Conservation (phyloP, 64 coral and sea anemone species). For the Acropora yongei region DNA sequence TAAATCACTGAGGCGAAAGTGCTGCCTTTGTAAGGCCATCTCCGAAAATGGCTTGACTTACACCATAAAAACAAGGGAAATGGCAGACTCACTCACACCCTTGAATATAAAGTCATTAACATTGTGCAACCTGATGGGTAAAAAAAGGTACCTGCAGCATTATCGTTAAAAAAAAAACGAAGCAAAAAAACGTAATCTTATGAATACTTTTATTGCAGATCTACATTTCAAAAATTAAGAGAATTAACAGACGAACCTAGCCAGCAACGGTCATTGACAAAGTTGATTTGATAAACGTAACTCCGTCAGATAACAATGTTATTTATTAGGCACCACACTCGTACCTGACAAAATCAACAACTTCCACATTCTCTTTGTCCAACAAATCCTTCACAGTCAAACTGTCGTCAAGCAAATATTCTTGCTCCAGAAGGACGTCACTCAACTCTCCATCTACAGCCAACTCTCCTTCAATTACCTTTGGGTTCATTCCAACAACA, state of each 20-base stretch:
- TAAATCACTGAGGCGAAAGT: too few relatives aligned
- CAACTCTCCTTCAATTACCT: background rate
- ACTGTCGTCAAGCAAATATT: conserved; percentile 80
- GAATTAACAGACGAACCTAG: background rate
- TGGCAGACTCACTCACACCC: too few relatives aligned
- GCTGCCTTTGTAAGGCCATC: too few relatives aligned
- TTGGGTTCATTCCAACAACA: conserved; percentile 92
- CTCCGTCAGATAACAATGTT: background rate
- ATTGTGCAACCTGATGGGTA: too few relatives aligned
- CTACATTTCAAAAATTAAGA: background rate
- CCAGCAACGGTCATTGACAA: background rate
- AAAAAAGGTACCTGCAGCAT: too few relatives aligned
- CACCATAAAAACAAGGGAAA: too few relatives aligned
- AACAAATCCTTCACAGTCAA: conserved; percentile 81
- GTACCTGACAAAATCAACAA: conserved; percentile 95
- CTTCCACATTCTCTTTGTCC: conserved; percentile 50
- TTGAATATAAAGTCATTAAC: too few relatives aligned
- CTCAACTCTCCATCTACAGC: conserved; percentile 44
- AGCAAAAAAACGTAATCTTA: too few relatives aligned
- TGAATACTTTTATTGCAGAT: background rate
- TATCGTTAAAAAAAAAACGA: too few relatives aligned
- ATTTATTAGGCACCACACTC: conserved; percentile 72
- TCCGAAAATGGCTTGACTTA: too few relatives aligned
- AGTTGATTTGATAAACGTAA: background rate
- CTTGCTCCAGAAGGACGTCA: conserved; percentile 82